Evolutionary conservation across 2,113 vertebrate genomes (phyloP).

Genomic region (Channa maculata): DNA sequence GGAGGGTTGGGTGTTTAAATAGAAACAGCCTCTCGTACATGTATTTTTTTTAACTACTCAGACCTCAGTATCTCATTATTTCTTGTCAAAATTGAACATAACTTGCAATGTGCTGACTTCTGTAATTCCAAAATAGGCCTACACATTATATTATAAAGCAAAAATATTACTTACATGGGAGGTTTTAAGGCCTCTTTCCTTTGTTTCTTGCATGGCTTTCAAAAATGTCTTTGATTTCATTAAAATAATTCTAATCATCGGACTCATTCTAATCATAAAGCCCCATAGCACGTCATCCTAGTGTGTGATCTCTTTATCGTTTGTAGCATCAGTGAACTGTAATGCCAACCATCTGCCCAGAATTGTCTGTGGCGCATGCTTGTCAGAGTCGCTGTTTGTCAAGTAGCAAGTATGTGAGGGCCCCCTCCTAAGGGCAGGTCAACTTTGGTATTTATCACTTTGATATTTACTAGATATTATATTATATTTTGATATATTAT

Average conservation of each 20-base stretch:
- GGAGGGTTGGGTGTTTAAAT: conserved; percentile 50
- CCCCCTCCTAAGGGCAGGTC: no score
- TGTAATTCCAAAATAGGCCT: neutral
- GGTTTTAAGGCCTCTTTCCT: neutral
- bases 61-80: conserved; percentile 7
- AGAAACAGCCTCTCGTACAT: conserved; percentile 46
- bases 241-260: conserved; percentile 26
- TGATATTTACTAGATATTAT: no score
- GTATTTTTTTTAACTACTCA: neutral
- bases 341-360: conserved; percentile 59
- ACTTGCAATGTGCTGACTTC: neutral
- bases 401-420: no score
- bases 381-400: conserved; percentile 41
- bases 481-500: no score
- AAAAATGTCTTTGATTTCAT: neutral
- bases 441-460: no score
- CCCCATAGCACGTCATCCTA: conserved; percentile 19
- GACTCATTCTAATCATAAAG: conserved; percentile 19
- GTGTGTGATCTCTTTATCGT: conserved; percentile 48
- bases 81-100: neutral
- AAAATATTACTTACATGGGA: neutral
- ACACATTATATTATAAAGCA: neutral
- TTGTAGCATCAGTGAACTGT: conserved; percentile 46
- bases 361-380: conserved; percentile 36
- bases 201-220: neutral